Base-by-base conservation (phyloP, 2,797 vertebrate genomes). In the Rhodeus uyekii region DNA sequence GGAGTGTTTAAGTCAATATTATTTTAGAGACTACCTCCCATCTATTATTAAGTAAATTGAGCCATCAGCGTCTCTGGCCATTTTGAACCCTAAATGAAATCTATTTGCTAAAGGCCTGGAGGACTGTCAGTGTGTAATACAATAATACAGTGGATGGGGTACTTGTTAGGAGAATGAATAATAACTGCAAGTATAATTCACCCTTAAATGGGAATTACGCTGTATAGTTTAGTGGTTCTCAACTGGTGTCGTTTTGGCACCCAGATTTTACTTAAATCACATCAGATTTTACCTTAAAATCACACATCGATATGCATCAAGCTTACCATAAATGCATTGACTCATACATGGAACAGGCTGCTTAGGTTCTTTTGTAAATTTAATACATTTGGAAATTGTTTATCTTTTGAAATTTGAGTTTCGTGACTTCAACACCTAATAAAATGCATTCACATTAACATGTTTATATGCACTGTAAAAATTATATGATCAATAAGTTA, bases 31-130 rank as follows among this genome's bases (percentile, higher is more conserved):
- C 87, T 75, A 71, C 80, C 74, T 83, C 76, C 83, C 84, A 86
- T 88, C 76, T 86, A 86, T 88, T 88, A 88, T 87, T 86, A 83
- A 88, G 86, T 83, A 86, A 88, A 88, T 88, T 88, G 87, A 88
- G 86, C 84, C 84, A 87, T 88, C 87, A 86, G 81, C 78, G 76
- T 86, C 86, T 86, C 81, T 80, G 87, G 81, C 82, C 83, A 53
- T 87, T 88, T 87, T 86, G 71, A 86, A 85, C 81, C 76, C 76
- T 85, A 87, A 88, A 88, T 88, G 83, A 88, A 88, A 86, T 88
- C 84, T 87, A 86, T 88, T 86, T 87, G 84, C 83, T 67, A 76
- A 86, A 81, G 81, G 87, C 87, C 87, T 87, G 78, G 81, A 87
- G 87, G 87, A 85, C 83, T 61, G 74, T 83, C 68, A 36, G 42